These are phyloP conservation scores for Esox lucius DNA, from an alignment of 2,797 vertebrate genomes.

Conservation along the genomic window DNA sequence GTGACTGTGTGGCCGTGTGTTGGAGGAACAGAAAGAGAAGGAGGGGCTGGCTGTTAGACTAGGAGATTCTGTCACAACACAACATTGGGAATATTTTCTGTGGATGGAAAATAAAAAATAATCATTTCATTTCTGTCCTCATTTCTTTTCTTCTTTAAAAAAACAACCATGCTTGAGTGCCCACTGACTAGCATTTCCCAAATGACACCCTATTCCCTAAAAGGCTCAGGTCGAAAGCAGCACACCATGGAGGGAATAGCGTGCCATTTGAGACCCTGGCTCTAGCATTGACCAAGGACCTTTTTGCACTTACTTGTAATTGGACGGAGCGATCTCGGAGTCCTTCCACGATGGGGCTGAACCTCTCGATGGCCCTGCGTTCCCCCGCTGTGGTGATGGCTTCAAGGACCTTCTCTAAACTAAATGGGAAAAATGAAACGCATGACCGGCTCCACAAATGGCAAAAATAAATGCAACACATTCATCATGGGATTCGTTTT, in stretches of 20 bases:
- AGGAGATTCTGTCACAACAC: not conserved
- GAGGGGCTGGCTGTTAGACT: not conserved
- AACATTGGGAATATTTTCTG: not conserved
- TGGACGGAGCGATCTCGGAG: slow-evolving; percentile 88
- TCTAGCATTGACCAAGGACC: not conserved
- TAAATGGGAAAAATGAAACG: slow-evolving; percentile 63
- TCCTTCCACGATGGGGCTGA: slow-evolving; percentile 90
- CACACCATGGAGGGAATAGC: not conserved
- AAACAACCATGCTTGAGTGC: slow-evolving; percentile 16
- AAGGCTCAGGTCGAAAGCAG: not conserved
- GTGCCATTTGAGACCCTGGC: not conserved
- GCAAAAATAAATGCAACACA: slow-evolving; percentile 22
- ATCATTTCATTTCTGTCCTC: not conserved
- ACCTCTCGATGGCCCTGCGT: slow-evolving; percentile 82
- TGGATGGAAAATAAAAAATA: not conserved
- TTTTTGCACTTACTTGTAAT: slow-evolving; percentile 83
- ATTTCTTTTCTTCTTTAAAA: not conserved
- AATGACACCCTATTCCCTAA: not conserved
- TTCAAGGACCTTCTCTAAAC: slow-evolving; percentile 96
- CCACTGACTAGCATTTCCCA: not conserved
- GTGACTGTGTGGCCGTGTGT: too few relatives aligned
- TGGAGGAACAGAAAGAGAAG: too few relatives aligned
- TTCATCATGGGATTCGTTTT: slow-evolving; percentile 29
- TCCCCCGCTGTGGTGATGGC: slow-evolving; percentile 90
- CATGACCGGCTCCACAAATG: slow-evolving; percentile 34